A percentile compares a stretch with the other conserved stretches of the same genome.
Evolutionary conservation across 2,113 vertebrate species (phyloP).

Genomic region (Bubo blakistoni): DNA sequence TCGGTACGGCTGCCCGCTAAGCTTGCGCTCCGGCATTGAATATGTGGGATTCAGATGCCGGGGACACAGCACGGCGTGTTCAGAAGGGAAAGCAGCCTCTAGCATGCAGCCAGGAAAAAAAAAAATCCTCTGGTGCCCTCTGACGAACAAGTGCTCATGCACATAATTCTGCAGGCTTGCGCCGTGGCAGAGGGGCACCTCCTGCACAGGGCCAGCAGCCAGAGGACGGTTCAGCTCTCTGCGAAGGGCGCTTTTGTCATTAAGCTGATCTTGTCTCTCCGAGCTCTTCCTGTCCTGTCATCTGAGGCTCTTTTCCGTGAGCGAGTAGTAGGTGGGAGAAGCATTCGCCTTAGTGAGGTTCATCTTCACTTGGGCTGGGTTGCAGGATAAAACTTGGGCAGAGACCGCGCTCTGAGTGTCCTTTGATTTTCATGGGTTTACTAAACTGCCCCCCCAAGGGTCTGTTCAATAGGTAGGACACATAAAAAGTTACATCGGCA

Average conservation of each 20-base stretch:
- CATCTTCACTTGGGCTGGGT: not conserved
- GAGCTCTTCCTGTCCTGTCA: not conserved
- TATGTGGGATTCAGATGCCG: not conserved
- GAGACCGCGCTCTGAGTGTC: not conserved
- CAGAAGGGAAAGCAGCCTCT: not conserved
- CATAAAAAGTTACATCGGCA: not conserved
- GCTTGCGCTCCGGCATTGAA: not conserved
- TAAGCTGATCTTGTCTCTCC: not conserved
- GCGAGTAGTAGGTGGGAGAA: not conserved
- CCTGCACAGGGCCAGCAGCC: not conserved
- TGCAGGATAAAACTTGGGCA: not conserved
- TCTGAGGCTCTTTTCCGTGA: not conserved
- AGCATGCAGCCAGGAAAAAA: not conserved
- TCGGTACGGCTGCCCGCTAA: not conserved
- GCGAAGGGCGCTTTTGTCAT: not conserved
- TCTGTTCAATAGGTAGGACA: not conserved
- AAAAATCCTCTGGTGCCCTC: conserved; percentile 4
- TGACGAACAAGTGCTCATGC: not conserved
- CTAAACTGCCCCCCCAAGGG: not conserved
- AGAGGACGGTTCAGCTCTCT: not conserved
- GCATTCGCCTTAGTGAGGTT: not conserved
- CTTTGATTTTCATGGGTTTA: not conserved
- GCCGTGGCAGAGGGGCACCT: rapidly evolving
- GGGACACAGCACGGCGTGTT: not conserved
- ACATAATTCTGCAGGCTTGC: not conserved